phyloP scores from a whole-genome alignment of 1,140 invertebrate genomes.

The Venustaconcha ellipsiformis region DNA sequence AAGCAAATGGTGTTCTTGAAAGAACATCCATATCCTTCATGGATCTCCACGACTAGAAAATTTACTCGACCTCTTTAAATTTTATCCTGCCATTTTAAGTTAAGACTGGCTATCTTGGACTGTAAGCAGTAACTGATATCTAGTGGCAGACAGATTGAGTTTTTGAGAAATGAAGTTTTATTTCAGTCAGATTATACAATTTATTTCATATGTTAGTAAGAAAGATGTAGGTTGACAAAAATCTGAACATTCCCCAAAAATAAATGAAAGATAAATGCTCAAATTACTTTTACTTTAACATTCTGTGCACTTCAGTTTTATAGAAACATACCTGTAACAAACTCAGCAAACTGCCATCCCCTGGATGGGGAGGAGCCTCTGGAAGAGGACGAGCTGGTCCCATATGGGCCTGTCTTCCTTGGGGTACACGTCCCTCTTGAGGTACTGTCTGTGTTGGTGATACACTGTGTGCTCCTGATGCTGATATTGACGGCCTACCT shows the following conservation, averaged over 20 bases:
- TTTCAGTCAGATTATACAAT: no score
- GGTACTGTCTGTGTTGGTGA: conserved; percentile 22
- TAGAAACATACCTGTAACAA: conserved; percentile 36
- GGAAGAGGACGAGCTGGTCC: background rate
- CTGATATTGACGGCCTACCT: conserved; percentile 29
- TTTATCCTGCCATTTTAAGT: no score
- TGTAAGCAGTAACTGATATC: no score
- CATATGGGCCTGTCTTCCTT: background rate
- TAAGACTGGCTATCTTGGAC: no score
- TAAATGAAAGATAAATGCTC: background rate
- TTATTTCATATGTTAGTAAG: background rate
- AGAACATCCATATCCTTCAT: background rate
- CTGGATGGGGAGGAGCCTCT: conserved; percentile 24
- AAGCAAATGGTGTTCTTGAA: background rate
- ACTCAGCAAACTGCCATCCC: conserved; percentile 46
- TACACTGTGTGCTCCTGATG: conserved; percentile 19
- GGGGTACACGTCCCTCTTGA: conserved; percentile 4
- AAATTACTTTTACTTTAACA: background rate
- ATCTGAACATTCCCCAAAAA: conserved; percentile 19
- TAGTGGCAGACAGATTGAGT: no score
- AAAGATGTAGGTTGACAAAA: background rate
- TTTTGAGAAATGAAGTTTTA: no score
- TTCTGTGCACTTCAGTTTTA: background rate
- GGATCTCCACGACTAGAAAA: background rate
- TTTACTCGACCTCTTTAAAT: no score